Evolutionary conservation across 2,797 vertebrate species (phyloP).

Genomic region (Echeneis naucrates): DNA sequence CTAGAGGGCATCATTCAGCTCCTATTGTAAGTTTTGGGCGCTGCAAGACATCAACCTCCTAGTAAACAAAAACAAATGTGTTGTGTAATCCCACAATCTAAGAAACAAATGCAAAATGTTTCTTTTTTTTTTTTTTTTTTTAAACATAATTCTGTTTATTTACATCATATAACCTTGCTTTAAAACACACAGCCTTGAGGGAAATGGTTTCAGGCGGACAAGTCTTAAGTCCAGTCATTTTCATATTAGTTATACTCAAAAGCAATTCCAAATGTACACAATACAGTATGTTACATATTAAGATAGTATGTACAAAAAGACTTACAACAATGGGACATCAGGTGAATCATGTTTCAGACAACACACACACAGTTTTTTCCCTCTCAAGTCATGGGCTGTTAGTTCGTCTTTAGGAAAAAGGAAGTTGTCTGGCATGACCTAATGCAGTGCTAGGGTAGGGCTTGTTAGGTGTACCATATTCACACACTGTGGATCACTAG

Average conservation of each 20-base stretch:
- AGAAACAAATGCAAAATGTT: background rate
- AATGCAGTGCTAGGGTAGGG: constrained; percentile 45
- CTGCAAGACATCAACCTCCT: background rate
- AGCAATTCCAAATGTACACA: constrained; percentile 85
- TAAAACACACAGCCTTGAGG: constrained; percentile 80
- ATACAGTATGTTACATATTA: constrained; percentile 92
- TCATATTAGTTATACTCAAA: constrained; percentile 81
- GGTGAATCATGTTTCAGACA: constrained; percentile 68
- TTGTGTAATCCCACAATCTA: background rate
- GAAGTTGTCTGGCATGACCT: constrained; percentile 53
- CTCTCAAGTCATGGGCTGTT: constrained; percentile 28
- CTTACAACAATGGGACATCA: constrained; percentile 77
- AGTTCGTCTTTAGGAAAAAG: constrained; percentile 47
- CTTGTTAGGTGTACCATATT: constrained; percentile 73
- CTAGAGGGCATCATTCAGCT: constrained; percentile 54
- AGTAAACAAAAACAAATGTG: background rate
- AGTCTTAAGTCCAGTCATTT: constrained; percentile 81
- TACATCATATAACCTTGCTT: constrained; percentile 82
- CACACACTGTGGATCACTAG: constrained; percentile 60
- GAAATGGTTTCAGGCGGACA: constrained; percentile 75
- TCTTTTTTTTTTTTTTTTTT: constrained; percentile 54
- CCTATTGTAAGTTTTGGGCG: background rate
- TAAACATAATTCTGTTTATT: constrained; percentile 85
- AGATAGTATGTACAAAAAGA: constrained; percentile 89
- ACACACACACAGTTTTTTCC: constrained; percentile 44